A percentile compares a stretch with the other conserved stretches of the same genome.
Conservation (phyloP, 2,888 invertebrate genomes). For the Polymixis lichenea region DNA sequence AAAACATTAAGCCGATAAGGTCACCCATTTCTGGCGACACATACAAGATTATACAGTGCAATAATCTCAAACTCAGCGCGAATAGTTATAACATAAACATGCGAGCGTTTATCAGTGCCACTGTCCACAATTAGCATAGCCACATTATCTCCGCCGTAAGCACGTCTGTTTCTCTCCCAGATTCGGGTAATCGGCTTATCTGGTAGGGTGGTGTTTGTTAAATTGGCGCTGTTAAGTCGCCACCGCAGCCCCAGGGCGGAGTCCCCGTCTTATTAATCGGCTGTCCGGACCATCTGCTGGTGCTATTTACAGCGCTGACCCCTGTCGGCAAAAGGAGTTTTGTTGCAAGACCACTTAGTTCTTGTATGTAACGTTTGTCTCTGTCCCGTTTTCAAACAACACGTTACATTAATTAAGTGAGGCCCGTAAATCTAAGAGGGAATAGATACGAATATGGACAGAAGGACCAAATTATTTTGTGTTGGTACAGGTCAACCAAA, state of each 20-base stretch:
- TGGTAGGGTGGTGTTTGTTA: constrained; percentile 78
- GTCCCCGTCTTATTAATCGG: constrained; percentile 88
- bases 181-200: constrained; percentile 83
- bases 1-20: constrained; percentile 2
- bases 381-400: constrained; percentile 67
- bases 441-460: constrained; percentile 16
- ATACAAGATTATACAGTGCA: constrained; percentile 17
- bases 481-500: neutral
- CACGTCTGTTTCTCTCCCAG: constrained; percentile 77
- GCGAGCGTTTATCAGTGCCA: constrained; percentile 60
- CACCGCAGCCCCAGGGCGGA: constrained; percentile 80
- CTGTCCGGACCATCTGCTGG: constrained; percentile 89
- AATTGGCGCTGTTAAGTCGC: constrained; percentile 82
- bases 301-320: constrained; percentile 85
- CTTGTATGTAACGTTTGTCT: constrained; percentile 76
- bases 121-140: constrained; percentile 74
- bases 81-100: constrained; percentile 48
- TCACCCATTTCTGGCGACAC: neutral
- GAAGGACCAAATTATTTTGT: constrained; percentile 34
- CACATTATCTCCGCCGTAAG: constrained; percentile 68
- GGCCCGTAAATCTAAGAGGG: constrained; percentile 51
- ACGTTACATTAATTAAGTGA: constrained; percentile 65
- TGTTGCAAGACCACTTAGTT: constrained; percentile 78
- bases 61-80: too few species aligned
- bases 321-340: constrained; percentile 79